These are phyloP conservation scores for Hafferia zeledoni DNA, from an alignment of 2,797 vertebrate species.

Conservation along the genomic window DNA sequence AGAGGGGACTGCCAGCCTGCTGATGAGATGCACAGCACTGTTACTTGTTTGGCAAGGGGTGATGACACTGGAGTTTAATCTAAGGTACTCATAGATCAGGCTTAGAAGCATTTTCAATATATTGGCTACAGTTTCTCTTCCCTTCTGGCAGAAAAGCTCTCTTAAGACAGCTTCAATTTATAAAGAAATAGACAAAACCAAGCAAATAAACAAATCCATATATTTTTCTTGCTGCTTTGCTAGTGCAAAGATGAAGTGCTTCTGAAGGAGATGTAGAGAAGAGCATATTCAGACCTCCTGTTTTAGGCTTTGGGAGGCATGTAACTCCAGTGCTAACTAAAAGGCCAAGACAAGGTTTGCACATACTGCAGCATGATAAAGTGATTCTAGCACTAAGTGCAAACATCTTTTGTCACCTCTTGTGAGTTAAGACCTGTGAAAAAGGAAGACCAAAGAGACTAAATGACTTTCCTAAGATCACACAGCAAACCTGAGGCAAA, in stretches of 20 bases:
- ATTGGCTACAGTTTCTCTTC: neutral
- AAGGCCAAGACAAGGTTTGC: neutral
- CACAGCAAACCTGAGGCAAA: neutral
- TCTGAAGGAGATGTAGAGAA: neutral
- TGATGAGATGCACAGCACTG: neutral
- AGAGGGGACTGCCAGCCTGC: neutral
- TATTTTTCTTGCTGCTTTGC: neutral
- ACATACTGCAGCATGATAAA: neutral
- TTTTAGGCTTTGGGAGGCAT: neutral
- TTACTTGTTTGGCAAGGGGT: neutral
- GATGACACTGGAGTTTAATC: neutral
- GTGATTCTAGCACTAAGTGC: fast-evolving
- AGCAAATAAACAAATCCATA: neutral
- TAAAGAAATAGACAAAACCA: neutral
- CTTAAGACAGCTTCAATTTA: neutral
- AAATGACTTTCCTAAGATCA: neutral
- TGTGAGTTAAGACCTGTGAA: neutral
- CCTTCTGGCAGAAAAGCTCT: neutral
- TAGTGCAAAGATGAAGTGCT: neutral
- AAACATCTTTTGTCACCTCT: neutral
- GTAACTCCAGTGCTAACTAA: neutral
- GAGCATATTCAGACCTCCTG: neutral
- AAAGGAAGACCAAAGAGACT: neutral
- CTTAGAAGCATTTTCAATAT: neutral
- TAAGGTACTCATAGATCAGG: neutral